phyloP scores from a whole-genome alignment of 2,797 vertebrate genomes.

The Mus caroli region DNA sequence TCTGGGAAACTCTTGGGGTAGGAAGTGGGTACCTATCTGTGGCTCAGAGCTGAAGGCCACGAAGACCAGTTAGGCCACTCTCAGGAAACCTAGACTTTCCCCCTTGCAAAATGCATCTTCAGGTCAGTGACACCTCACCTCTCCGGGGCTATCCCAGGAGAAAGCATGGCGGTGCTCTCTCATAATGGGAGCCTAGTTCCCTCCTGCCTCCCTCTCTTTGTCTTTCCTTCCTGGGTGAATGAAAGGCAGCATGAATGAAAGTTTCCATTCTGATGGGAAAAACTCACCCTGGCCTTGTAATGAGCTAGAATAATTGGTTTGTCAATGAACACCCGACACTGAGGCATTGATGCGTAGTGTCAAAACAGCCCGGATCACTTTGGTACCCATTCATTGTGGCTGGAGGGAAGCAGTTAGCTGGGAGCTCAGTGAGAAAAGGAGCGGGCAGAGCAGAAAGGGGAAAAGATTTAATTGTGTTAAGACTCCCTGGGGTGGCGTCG shows the following conservation, averaged over 20 bases:
- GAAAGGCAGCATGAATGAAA: constrained; percentile 78
- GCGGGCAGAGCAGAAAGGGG: constrained; percentile 83
- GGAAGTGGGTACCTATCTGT: background rate
- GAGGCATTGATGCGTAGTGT: constrained; percentile 86
- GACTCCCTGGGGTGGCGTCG: constrained; percentile 67
- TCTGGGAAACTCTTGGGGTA: background rate
- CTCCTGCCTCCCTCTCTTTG: constrained; percentile 76
- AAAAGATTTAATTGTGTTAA: constrained; percentile 88
- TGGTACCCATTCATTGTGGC: constrained; percentile 83
- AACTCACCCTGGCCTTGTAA: constrained; percentile 85
- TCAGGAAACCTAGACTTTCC: constrained; percentile 68
- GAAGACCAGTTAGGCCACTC: background rate
- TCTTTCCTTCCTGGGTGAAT: constrained; percentile 75
- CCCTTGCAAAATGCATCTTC: constrained; percentile 59
- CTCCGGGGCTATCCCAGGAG: constrained; percentile 73
- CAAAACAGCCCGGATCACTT: constrained; percentile 88
- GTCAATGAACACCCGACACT: constrained; percentile 86
- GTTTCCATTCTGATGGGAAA: constrained; percentile 85
- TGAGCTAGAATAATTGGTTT: constrained; percentile 86
- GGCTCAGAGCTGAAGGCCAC: background rate
- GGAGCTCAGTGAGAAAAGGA: constrained; percentile 83
- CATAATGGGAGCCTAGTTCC: constrained; percentile 78
- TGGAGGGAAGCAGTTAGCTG: constrained; percentile 84
- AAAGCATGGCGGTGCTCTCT: constrained; percentile 79
- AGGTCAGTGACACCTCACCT: constrained; percentile 60